Base-by-base conservation (phyloP, 1,140 invertebrate genomes). In the Eufriesea mexicana region DNA sequence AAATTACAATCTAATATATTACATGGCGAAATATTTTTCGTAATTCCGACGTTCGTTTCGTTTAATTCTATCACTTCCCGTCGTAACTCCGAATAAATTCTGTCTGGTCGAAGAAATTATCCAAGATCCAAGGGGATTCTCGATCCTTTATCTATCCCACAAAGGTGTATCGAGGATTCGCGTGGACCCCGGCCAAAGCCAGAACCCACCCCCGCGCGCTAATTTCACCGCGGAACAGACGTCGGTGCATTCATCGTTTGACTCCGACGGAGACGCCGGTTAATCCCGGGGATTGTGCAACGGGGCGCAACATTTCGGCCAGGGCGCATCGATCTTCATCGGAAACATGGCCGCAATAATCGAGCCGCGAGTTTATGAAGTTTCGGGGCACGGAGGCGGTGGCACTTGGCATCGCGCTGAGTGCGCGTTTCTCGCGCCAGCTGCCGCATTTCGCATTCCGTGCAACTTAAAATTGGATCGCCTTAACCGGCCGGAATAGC, bases 351-450 rank as follows among this genome's bases (percentile, higher is more conserved):
- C 67, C 49, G 76, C 67, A 66, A 83, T 83, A 83, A 79, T 83
- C 81, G 81, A 79, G 76, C 59, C 67, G 35, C 49, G 49, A 72
- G 59, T 83, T 83, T 83, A 79, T 83, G 57, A 83, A 79, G 67
- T 83, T 83, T 70, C 67, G 54, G 72, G 71, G 75, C 54, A 45
- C 74, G 49, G 16, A 23, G 7, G 23, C 80, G 28, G 64, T 77
- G 55, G 73, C 80, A 77, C 73, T 83, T 77, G 80, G 74, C 80
- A 35, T 62, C 54, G 64, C 64, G 73, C 64, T 66, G 68, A 80
- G 67, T 80, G 68, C 68, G 70, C 78, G 78, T 80, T 80, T 61
- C 78, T 73, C 67, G 67, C 70, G 59, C 70, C 78, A 74, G 64
- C 80, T 83, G 80, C 64, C 70, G 64, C 74, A 68, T 77, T 83